A percentile compares a stretch with the other conserved stretches of the same genome.
phyloP scores from a whole-genome alignment of 2,888 invertebrate species.

The Pelosia muscerda region DNA sequence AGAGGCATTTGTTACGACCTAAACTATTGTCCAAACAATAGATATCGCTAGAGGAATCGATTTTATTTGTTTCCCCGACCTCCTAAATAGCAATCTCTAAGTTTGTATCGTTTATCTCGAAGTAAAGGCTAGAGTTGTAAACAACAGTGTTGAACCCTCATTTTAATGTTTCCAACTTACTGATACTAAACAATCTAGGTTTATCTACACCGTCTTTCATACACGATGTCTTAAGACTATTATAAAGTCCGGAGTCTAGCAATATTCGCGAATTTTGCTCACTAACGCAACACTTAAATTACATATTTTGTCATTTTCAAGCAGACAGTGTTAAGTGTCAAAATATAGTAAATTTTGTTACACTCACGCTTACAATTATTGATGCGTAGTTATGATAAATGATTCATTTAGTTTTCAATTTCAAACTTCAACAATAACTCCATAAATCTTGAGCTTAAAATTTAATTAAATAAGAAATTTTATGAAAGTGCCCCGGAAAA shows the following conservation, averaged over 20 bases:
- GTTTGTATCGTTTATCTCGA: slow-evolving; percentile 12
- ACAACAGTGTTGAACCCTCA: background rate
- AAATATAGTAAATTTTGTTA: background rate
- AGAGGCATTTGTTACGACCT: slow-evolving; percentile 29
- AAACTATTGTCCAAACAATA: slow-evolving; percentile 26
- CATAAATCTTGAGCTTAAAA: slow-evolving; percentile 24
- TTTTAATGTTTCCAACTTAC: slow-evolving; percentile 10
- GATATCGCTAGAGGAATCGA: background rate
- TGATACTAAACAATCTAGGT: background rate
- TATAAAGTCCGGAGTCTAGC: too few relatives aligned
- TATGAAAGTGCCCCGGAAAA: slow-evolving; percentile 38
- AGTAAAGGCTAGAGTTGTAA: background rate
- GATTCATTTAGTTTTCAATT: background rate
- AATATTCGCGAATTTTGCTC: background rate
- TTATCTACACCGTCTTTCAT: background rate
- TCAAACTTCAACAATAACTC: background rate
- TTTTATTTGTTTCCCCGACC: slow-evolving; percentile 1
- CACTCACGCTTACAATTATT: background rate
- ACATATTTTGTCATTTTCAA: background rate
- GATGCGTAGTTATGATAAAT: background rate
- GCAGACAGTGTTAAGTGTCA: background rate
- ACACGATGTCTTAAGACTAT: background rate
- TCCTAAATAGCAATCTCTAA: slow-evolving; percentile 1
- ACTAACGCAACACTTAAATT: background rate
- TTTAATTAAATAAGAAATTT: slow-evolving; percentile 46